Evolutionary conservation across 2,797 vertebrate species (phyloP).

Genomic region (Dromococcyx pavoninus): DNA sequence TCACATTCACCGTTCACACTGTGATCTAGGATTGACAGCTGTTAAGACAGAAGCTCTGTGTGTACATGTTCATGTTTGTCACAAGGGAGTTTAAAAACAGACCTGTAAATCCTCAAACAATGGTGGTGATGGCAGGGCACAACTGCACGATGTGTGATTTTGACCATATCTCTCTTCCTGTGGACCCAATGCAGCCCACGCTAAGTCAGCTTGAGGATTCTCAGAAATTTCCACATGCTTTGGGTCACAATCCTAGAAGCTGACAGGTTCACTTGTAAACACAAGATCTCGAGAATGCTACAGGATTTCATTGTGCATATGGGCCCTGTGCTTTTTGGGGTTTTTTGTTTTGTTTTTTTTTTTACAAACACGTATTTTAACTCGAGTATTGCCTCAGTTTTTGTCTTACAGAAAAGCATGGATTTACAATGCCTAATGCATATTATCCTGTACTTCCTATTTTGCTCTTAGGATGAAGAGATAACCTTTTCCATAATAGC

Average conservation of each 20-base stretch:
- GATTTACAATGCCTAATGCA: background rate
- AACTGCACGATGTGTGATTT: background rate
- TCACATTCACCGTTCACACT: background rate
- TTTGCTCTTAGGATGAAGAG: background rate
- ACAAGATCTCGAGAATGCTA: background rate
- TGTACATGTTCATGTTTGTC: background rate
- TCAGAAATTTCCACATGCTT: fast-evolving
- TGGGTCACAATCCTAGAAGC: background rate
- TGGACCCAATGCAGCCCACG: fast-evolving
- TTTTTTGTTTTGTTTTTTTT: background rate
- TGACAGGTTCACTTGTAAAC: background rate
- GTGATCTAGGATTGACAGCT: background rate
- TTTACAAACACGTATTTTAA: background rate
- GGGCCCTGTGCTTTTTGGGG: background rate
- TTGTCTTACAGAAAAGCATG: background rate
- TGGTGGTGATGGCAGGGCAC: background rate
- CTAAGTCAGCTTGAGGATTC: background rate
- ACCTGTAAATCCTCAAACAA: background rate
- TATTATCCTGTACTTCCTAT: background rate
- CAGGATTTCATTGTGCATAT: background rate
- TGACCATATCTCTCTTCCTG: background rate
- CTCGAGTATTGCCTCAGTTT: background rate
- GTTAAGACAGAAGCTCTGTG: background rate
- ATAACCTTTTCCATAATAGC: background rate
- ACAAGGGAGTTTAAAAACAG: background rate